Evolutionary conservation across 2,113 vertebrate genomes (phyloP), one percentile per base, ranked within the genome.

Genomic region (Prolemur simus): DNA sequence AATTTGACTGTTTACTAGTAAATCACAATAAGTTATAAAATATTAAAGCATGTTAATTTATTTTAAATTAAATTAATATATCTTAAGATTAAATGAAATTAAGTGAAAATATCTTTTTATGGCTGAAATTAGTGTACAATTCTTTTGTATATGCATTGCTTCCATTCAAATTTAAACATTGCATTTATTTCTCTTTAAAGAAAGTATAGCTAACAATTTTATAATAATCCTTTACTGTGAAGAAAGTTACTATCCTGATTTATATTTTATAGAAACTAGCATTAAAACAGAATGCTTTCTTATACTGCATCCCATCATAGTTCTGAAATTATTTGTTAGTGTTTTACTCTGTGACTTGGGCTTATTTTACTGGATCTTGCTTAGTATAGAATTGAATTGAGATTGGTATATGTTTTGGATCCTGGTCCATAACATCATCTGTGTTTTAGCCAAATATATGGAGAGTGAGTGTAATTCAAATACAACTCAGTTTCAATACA

Each of bases 71-170:
- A 63, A 32, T 80, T 87, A 69, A 25, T 63, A 2, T 76, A 63
- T 83, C 21, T 84, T 94, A 66, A 77, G 27, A 73, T 88, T 88
- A 93, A 96, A 71, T 94, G 64, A 94, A 66, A 54, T 54, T 54
- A 54, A 49, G 23, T 13, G 74, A 25, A 95, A 91, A 37, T 68
- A n/a, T 39, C 14, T 95, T 85, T 80, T 87, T 84, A 56, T 93
- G 42, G 29, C 54, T 81, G 58, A 85, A 81, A 80, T 92, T 95
- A 74, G 1, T 90, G 21, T 82, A 49, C 13, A 87, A 12, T 21
- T 14, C 21, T 73, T 81, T 93, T 93, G 21, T 8, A 82, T 49
- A 60, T 74, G 91, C 8, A 49, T 87, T 32, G 8, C 42, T 73
- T 93, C 47, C 63, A 86, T 92, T 77, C 63, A 89, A 29, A 5